Evolutionary conservation across 2,888 invertebrate species (phyloP), one percentile per base, ranked within the genome.

Genomic region (Cosmia pyralina): DNA sequence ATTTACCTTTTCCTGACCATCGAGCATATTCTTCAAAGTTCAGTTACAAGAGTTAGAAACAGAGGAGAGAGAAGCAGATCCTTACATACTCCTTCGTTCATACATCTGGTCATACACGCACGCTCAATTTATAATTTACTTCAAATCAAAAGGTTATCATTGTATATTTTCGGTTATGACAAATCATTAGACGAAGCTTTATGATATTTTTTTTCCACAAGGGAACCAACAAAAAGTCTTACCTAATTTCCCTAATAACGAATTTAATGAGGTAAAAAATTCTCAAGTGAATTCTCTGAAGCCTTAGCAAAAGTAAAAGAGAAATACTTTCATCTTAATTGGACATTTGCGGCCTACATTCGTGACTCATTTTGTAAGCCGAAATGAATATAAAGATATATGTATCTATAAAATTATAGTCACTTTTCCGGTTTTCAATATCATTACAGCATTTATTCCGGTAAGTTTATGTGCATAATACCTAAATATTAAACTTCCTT

Each of bases 201-300:
- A 8, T 1, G 13, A 4, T n/a, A 63, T 48, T 34, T n/a, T n/a
- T n/a, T n/a, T n/a, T 28, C 34, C 78, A 62, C 19, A 53, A 53
- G 57, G 41, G 58, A 41, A 44, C 44, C 22, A 59, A 52, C 62
- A 52, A 53, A 66, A 60, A 62, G 62, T 48, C 11, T 10, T 34
- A n/a, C n/a, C 15, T 62, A 38, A 64, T 60, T 72, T 60, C 10
- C 59, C 28, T 48, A 69, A 75, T 65, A 74, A 64, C 4, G 52
- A 84, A 82, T 74, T 72, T 75, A 84, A 85, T 86, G 72, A 86
- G 64, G 62, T 58, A 55, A 75, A 76, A 82, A 72, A 74, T 60
- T 71, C 62, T 65, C n/a, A 58, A 69, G 64, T 55, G 57, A 76
- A 69, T 67, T 72, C 72, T 62, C 4, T 17, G 57, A 72, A 69